Evolutionary conservation across 1,140 invertebrate genomes (phyloP).

Genomic region (Ooceraea biroi): DNA sequence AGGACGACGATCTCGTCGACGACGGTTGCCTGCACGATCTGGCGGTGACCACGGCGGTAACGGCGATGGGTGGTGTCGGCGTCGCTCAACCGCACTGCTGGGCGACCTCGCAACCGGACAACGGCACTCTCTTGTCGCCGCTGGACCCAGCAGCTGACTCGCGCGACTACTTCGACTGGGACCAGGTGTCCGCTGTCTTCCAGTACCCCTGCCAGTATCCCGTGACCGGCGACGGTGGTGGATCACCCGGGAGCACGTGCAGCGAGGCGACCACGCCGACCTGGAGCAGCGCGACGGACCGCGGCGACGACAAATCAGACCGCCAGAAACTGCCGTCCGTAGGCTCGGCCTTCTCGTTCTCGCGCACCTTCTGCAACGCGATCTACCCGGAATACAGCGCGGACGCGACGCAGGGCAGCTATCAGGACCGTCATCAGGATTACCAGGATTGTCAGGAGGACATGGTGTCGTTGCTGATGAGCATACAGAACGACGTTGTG

Average conservation of each 20-base stretch:
- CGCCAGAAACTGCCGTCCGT: conserved; percentile 79
- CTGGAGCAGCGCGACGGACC: conserved; percentile 66
- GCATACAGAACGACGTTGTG: conserved; percentile 58
- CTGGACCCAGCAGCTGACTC: conserved; percentile 48
- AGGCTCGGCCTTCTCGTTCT: conserved; percentile 82
- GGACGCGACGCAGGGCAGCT: conserved; percentile 17
- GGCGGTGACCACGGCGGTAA: conserved; percentile 29
- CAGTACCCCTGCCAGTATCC: conserved; percentile 76
- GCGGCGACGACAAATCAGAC: conserved; percentile 34
- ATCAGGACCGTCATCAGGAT: conserved; percentile 67
- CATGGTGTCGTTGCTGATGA: conserved; percentile 58
- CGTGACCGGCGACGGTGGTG: conserved; percentile 39
- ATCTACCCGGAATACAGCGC: conserved; percentile 69
- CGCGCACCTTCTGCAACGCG: conserved; percentile 74
- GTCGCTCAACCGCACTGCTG: conserved; percentile 65
- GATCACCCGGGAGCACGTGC: conserved; percentile 74
- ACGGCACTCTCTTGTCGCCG: conserved; percentile 53
- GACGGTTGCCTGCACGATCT: conserved; percentile 29
- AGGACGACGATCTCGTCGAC: conserved; percentile 46
- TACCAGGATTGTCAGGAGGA: conserved; percentile 65
- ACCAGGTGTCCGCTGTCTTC: conserved; percentile 77
- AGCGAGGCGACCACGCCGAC: conserved; percentile 79
- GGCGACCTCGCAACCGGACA: conserved; percentile 61
- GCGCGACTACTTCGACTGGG: conserved; percentile 78
- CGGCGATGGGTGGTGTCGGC: conserved; percentile 30